phyloP scores from a whole-genome alignment of 1,140 invertebrate species.

The Ooceraea biroi region DNA sequence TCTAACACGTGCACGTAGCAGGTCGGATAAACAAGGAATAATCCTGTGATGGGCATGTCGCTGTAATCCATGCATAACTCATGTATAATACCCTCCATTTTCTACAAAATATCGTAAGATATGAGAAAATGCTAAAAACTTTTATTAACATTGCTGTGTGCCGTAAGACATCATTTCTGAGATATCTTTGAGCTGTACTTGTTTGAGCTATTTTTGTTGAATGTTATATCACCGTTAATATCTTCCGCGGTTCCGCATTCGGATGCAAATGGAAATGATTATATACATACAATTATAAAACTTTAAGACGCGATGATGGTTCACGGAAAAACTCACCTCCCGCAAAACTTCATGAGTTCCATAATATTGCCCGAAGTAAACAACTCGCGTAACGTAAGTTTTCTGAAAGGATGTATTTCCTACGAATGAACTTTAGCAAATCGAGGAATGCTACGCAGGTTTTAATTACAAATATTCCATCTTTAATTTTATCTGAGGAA shows the following conservation, averaged over 20 bases:
- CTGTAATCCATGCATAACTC: slow-evolving; percentile 63
- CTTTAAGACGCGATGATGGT: slow-evolving; percentile 15
- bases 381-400: slow-evolving; percentile 69
- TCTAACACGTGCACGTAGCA: slow-evolving; percentile 76
- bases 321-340: slow-evolving; percentile 61
- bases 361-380: slow-evolving; percentile 74
- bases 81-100: slow-evolving; percentile 65
- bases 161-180: slow-evolving; percentile 14
- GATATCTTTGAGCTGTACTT: not conserved
- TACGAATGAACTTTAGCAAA: not conserved
- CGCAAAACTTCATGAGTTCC: slow-evolving; percentile 54
- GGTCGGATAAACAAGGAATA: slow-evolving; percentile 74
- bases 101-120: slow-evolving; percentile 51
- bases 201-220: not conserved
- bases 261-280: not conserved
- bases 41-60: slow-evolving; percentile 63
- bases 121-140: not conserved
- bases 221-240: too few relatives aligned
- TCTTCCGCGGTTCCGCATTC: too few relatives aligned
- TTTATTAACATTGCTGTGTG: too few relatives aligned
- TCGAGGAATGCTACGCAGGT: not conserved
- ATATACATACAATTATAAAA: not conserved
- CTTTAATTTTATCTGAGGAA: not conserved
- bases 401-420: slow-evolving; percentile 60
- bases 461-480: too few relatives aligned